phyloP scores from a whole-genome alignment of 1,140 invertebrate genomes.

The Goniozus legneri region DNA sequence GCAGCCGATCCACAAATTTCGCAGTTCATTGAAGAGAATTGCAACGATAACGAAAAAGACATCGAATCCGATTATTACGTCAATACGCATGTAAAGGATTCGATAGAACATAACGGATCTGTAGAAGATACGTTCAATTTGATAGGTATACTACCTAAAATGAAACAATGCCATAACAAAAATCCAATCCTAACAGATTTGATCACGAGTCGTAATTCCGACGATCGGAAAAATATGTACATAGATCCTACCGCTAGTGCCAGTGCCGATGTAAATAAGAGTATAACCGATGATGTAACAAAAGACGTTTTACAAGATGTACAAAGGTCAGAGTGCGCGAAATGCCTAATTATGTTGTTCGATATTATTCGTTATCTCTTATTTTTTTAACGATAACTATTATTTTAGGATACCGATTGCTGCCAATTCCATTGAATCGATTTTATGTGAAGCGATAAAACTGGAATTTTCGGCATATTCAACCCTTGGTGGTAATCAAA shows the following conservation, averaged over 20 bases:
- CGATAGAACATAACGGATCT: not conserved
- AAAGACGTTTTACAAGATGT: conserved; percentile 65
- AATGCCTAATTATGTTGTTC: not conserved
- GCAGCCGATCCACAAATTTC: conserved; percentile 36
- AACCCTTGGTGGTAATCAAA: conserved; percentile 57
- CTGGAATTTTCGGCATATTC: conserved; percentile 74
- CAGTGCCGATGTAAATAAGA: conserved; percentile 24
- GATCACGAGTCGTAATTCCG: conserved; percentile 35
- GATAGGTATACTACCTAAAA: too few relatives aligned
- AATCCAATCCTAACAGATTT: conserved; percentile 48
- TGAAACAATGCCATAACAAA: not conserved
- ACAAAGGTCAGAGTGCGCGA: conserved; percentile 50
- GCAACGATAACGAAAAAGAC: not conserved
- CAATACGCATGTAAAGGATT: not conserved
- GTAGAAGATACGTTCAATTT: conserved; percentile 15
- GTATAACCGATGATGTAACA: conserved; percentile 51
- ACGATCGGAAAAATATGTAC: conserved; percentile 21
- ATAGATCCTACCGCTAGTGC: conserved; percentile 6
- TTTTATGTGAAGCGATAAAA: conserved; percentile 78
- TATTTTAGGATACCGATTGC: conserved; percentile 44
- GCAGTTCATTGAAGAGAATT: conserved; percentile 32
- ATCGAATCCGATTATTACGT: not conserved
- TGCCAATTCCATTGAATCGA: conserved; percentile 71
- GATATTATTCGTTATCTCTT: not conserved
- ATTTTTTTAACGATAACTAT: conserved; percentile 3